Evolutionary conservation across 2,113 vertebrate species (phyloP).

Genomic region (Myocastor coypus): DNA sequence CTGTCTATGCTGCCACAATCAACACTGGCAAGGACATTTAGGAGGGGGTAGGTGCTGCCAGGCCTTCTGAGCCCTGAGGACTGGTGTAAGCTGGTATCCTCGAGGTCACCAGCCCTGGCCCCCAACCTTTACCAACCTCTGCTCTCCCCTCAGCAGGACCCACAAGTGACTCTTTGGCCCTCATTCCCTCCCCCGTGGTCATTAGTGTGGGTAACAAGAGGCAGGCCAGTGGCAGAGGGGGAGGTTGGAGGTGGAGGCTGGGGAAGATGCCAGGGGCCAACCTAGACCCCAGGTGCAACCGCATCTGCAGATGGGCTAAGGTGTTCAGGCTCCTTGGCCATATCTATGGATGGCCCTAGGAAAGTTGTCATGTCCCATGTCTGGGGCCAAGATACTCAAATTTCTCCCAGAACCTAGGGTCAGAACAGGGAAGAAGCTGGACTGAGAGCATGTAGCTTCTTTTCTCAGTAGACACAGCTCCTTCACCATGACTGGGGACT

Average conservation of each 20-base stretch:
- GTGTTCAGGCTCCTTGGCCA: neutral
- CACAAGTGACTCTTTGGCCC: rapidly evolving
- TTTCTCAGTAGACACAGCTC: neutral
- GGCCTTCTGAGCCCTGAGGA: neutral
- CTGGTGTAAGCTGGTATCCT: neutral
- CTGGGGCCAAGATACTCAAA: neutral
- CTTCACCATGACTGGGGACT: neutral
- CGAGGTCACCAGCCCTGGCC: neutral
- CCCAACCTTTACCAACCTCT: neutral
- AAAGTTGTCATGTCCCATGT: rapidly evolving
- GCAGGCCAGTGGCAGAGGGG: neutral
- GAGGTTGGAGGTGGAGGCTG: neutral
- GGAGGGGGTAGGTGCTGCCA: neutral
- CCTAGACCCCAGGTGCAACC: neutral
- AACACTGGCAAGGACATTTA: neutral
- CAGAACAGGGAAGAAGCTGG: neutral
- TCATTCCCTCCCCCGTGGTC: neutral
- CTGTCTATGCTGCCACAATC: neutral
- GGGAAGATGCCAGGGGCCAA: neutral
- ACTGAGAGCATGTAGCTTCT: neutral
- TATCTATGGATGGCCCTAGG: neutral
- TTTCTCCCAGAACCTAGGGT: neutral
- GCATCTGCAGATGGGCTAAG: no score
- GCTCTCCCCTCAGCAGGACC: neutral
- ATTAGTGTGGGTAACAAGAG: neutral